phyloP scores from a whole-genome alignment of 2,888 invertebrate species.

The Heliconius ethilla region DNA sequence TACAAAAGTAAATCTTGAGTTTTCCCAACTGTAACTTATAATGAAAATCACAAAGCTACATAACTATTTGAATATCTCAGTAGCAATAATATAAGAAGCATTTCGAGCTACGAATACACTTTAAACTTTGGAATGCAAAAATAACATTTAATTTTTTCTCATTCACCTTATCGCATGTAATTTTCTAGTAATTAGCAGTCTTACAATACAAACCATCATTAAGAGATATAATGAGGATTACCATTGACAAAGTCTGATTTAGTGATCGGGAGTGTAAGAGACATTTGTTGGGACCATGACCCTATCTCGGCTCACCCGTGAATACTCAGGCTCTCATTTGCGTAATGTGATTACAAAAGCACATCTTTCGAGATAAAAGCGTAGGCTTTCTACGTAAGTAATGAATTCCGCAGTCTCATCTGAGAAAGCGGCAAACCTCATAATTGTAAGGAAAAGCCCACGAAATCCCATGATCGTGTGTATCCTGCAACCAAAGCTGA shows the following conservation, averaged over 20 bases:
- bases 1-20: neutral
- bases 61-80: neutral
- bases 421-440: constrained; percentile 61
- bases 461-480: constrained; percentile 27
- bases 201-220: constrained; percentile 11
- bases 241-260: constrained; percentile 50
- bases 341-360: constrained; percentile 82
- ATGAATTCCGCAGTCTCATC: constrained; percentile 73
- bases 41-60: neutral
- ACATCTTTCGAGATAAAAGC: constrained; percentile 79
- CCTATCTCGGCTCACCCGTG: constrained; percentile 74
- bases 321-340: constrained; percentile 77
- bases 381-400: constrained; percentile 74
- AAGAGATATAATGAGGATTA: constrained; percentile 24
- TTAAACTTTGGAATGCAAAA: neutral
- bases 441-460: constrained; percentile 58
- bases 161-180: neutral
- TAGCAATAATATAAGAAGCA: neutral
- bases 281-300: constrained; percentile 76
- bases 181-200: constrained; percentile 12
- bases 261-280: constrained; percentile 67
- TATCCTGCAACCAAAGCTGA: constrained; percentile 1
- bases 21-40: neutral
- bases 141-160: neutral
- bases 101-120: neutral